A percentile compares a stretch with the other conserved stretches of the same genome.
Evolutionary conservation across 1,140 invertebrate genomes (phyloP).

Genomic region (Cecropterus lyciades): DNA sequence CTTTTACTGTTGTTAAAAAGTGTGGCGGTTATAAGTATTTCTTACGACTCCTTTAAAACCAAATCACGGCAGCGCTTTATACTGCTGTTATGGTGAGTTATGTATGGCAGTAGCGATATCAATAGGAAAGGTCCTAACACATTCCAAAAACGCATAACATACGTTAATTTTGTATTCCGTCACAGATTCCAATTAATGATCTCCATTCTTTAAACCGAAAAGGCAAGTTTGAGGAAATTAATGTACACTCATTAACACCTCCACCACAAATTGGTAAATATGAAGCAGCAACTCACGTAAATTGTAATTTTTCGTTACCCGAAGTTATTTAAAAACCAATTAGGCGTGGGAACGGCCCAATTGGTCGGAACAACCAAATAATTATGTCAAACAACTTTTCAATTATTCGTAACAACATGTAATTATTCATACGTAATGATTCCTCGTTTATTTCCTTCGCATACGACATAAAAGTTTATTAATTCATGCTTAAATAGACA

Average conservation of each 20-base stretch:
- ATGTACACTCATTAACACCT: not conserved
- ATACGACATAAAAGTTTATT: not conserved
- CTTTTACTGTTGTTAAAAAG: no score
- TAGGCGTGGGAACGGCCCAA: slow-evolving; percentile 13
- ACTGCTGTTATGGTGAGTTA: no score
- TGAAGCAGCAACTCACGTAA: not conserved
- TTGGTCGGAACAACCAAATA: not conserved
- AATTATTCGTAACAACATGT: not conserved
- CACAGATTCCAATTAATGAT: no score
- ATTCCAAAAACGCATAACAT: no score
- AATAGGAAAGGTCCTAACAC: no score
- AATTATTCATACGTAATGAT: slow-evolving; percentile 1
- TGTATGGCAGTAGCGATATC: no score
- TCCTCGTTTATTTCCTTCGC: not conserved
- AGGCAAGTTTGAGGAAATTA: not conserved
- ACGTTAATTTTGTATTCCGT: no score
- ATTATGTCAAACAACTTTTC: slow-evolving; percentile 13
- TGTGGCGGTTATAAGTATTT: no score
- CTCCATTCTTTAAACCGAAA: not conserved
- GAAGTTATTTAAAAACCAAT: slow-evolving; percentile 20
- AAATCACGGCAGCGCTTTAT: no score
- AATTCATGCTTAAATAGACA: not conserved
- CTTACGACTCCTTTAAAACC: no score
- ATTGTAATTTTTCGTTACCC: slow-evolving; percentile 2
- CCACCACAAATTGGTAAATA: not conserved